Evolutionary conservation across 2,797 vertebrate species (phyloP).

Genomic region (Garrulus glandarius): DNA sequence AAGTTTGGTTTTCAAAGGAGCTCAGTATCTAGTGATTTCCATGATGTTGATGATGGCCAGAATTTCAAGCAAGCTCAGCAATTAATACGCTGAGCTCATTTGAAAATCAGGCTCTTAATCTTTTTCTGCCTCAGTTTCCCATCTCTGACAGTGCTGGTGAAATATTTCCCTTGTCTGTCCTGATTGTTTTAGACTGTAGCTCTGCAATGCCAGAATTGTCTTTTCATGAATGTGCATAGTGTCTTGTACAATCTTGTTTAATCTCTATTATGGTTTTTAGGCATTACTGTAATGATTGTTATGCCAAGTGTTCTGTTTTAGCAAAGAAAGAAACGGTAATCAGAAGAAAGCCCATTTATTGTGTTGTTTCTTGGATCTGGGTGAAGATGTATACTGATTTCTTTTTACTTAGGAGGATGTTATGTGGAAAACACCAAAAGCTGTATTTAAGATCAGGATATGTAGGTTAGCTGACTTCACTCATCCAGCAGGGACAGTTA

Average conservation of each 20-base stretch:
- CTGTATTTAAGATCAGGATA: not conserved
- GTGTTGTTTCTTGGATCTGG: not conserved
- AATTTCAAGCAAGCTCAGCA: conserved; percentile 47
- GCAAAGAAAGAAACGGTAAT: not conserved
- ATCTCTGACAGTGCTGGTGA: conserved; percentile 8
- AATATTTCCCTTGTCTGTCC: not conserved
- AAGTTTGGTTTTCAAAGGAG: conserved; percentile 63
- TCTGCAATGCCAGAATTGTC: not conserved
- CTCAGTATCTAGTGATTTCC: conserved; percentile 55
- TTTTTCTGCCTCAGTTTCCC: conserved; percentile 55
- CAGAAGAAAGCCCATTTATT: not conserved
- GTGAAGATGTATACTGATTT: not conserved
- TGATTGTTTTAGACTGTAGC: conserved; percentile 14
- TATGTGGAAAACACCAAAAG: not conserved
- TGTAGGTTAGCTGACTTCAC: not conserved
- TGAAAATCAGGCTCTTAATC: conserved; percentile 45
- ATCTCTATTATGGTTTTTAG: not conserved
- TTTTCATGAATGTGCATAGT: not conserved
- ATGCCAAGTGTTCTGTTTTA: not conserved
- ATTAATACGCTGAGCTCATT: conserved; percentile 40
- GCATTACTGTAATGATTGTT: not conserved
- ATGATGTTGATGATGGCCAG: conserved; percentile 44
- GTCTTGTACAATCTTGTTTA: conserved; percentile 13
- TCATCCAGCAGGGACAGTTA: not conserved
- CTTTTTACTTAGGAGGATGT: not conserved